A percentile compares a stretch with the other conserved stretches of the same genome.
phyloP scores from a whole-genome alignment of 2,113 vertebrate genomes.

The Arenaria interpres region DNA sequence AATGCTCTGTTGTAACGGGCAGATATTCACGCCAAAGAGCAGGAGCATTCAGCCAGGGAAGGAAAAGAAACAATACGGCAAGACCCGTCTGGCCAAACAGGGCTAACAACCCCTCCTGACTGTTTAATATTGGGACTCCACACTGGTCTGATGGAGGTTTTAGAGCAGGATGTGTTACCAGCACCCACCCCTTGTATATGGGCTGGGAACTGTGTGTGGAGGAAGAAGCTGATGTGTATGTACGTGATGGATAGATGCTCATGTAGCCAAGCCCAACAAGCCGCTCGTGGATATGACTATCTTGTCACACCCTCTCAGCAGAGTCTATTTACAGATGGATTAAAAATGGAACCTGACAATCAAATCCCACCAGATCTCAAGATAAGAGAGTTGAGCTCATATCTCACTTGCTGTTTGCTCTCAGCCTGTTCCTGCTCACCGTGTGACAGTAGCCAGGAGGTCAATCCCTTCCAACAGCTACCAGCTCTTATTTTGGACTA shows the following conservation, averaged over 20 bases:
- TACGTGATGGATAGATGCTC: fast-evolving
- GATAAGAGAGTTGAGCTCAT: fast-evolving
- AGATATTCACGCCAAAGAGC: neutral
- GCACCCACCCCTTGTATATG: fast-evolving
- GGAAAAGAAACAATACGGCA: neutral
- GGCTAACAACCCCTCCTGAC: neutral
- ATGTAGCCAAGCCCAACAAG: fast-evolving
- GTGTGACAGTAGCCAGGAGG: fast-evolving
- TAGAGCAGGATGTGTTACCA: fast-evolving
- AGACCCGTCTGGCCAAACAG: neutral
- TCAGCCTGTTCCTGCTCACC: neutral
- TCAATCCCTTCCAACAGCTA: neutral
- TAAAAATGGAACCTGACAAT: neutral
- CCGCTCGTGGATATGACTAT: fast-evolving
- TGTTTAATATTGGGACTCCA: neutral
- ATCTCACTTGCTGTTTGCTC: neutral
- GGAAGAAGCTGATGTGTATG: neutral
- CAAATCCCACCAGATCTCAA: neutral
- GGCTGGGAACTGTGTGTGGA: neutral
- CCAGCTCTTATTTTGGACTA: neutral
- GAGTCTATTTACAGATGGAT: neutral
- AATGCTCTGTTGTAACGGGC: neutral
- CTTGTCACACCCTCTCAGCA: neutral
- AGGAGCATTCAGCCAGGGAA: neutral
- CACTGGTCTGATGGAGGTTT: neutral